Evolutionary conservation across 2,113 vertebrate species (phyloP), one percentile per base, ranked within the genome.

Genomic region (Ahaetulla prasina): DNA sequence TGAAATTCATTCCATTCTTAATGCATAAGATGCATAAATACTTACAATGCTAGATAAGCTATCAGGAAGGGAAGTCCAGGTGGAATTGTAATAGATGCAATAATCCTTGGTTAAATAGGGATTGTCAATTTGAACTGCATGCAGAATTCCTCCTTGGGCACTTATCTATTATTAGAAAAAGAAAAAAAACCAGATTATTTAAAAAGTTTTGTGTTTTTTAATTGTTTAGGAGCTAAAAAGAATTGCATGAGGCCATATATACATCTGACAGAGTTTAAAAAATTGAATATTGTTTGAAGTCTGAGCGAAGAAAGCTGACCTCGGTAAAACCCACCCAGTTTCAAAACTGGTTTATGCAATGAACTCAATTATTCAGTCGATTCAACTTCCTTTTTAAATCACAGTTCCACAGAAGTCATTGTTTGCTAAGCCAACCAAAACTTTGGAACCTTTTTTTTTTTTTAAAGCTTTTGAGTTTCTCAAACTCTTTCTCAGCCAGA

Each of bases 51-150:
- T 96, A 89, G 96, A 95, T 23, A 98, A 97, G 27, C 96, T 97
- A 53, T 94, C 84, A 23, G 98, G 96, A 90, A 99, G 96, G 10
- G 97, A 91, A 1, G 96, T 96, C 98, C 98, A 99, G 0, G 93
- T 95, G 1, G 98, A 96, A 94, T 98, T 99, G 96, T 98, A 98
- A 5, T 98, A 95, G 25, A 99, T 95, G 93, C 99, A 99, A 96
- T 98, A 99, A 49, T 99, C 98, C 95, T 96, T 98, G 22, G 95
- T 94, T 1, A 47, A 92, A 0, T 94, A 52, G 89, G 92, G 45
- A 0, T 5, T 43, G 89, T 89, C 97, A 35, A 43, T 94, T 93
- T 96, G 96, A 89, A 97, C 98, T 12, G 98, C 97, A 0, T 98
- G 98, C 89, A 99, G 95, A 92, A 99, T 96, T 0, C 98, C 99